Evolutionary conservation across 1,140 invertebrate species (phyloP), one percentile per base, ranked within the genome.

Genomic region (Bombus confusus): DNA sequence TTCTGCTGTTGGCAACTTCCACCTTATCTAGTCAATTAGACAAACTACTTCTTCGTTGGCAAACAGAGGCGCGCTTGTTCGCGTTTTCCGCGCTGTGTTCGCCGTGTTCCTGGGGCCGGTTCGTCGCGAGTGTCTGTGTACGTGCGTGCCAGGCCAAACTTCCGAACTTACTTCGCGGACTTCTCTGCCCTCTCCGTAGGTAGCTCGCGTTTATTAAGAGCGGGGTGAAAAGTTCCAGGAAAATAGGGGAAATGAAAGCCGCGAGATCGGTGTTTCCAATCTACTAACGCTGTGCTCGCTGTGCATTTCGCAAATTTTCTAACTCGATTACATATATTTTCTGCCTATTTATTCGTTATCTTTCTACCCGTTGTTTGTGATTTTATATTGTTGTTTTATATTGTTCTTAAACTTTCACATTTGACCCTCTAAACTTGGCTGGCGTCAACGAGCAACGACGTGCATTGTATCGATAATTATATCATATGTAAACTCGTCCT

Each of bases 21-120:
- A 79, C 71, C 87, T 92, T 91, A 91, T 92, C 91, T 92, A 86
- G 87, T 90, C 92, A 90, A 92, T 92, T 91, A 88, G 85, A 92
- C 87, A 87, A 91, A 87, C 86, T 91, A 85, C 87, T 90, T 88
- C 73, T 75, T 78, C 68, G 59, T 69, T 77, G 73, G 82, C 84
- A 89, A 91, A 88, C 78, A 91, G 72, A 72, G 83, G 64, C 62
- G n/a, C 37, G 37, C 62, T 43, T 28, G 34, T 62, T 64, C 72
- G 43, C 47, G 62, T 37, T 41, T 41, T 59, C 57, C 74, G 15
- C 37, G 74, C 37, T 79, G 76, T 47, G 52, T 75, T 80, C 84
- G 31, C 43, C 47, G 25, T 22, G 22, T 13, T 72, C 37, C 25
- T 13, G 13, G 25, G 39, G 1, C 25, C 25, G 25, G 25, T 41